Evolutionary conservation across 2,113 vertebrate species (phyloP), one percentile per base, ranked within the genome.

Genomic region (Origma solitaria): DNA sequence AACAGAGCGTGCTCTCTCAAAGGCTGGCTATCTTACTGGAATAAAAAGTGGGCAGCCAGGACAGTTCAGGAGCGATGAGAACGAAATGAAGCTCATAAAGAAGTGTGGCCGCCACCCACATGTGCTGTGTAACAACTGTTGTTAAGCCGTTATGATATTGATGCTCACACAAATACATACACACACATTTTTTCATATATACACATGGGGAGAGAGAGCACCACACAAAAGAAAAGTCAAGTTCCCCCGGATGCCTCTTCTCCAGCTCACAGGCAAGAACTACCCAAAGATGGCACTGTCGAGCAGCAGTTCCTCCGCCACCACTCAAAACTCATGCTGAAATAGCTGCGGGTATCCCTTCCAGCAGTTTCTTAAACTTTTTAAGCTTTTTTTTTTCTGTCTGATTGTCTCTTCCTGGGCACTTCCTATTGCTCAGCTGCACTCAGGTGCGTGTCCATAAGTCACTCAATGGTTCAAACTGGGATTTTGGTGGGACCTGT

Each of bases 201-300:
- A 25, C 3, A 0, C 2, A 7, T 2, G 22, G 8, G 20, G 12
- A 64, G 24, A 54, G 33, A 15, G 10, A 10, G 7, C 28, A 72
- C 2, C n/a, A 38, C n/a, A 33, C 47, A 45, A 38, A 45, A 17
- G 15, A 24, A 24, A 73, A 58, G 15, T 16, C 3, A 24, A 38
- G 13, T 13, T 75, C 62, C 57, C 22, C 15, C 37, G 8, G 61
- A 11, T 27, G 18, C 21, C 31, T 62, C 19, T 25, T 68, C 28
- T 44, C 31, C 53, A 22, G 1, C 7, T 44, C 20, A 14, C 0
- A 49, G 38, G 21, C 47, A 51, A 3, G 49, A 81, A 7, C 9
- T 7, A 45, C 85, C 96, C 60, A 44, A 58, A 90, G 96, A 53
- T 86, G 95, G 90, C 96, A 93, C 71, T 90, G 79, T 90, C 0